A percentile compares a stretch with the other conserved stretches of the same genome.
These are phyloP conservation scores for Hyla sarda DNA, from an alignment of 2,113 vertebrate genomes.

Conservation along the genomic window DNA sequence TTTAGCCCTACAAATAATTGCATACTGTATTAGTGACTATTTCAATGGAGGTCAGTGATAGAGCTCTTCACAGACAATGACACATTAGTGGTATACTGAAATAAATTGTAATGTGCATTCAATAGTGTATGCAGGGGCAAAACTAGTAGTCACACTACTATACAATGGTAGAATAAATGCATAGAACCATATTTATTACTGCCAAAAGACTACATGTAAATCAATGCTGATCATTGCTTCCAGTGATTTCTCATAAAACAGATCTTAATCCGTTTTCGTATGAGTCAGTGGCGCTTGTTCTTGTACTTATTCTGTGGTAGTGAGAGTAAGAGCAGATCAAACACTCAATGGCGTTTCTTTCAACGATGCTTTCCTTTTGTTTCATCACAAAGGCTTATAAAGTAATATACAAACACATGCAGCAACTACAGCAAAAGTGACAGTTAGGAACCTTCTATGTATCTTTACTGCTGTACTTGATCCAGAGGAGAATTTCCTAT, in stretches of 20 bases:
- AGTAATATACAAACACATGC: slow-evolving; percentile 23
- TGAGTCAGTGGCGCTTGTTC: slow-evolving; percentile 61
- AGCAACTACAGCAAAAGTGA: not conserved
- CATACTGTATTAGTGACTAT: not conserved
- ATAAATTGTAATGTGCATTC: not conserved
- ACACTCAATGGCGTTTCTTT: slow-evolving; percentile 61
- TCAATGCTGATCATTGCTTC: slow-evolving; percentile 62
- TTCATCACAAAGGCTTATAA: slow-evolving; percentile 40
- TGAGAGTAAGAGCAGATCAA: slow-evolving; percentile 65
- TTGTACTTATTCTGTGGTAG: slow-evolving; percentile 66
- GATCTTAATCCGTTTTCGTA: slow-evolving; percentile 56
- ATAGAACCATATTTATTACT: no score
- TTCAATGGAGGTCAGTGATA: not conserved
- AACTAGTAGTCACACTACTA: no score
- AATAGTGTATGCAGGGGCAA: no score
- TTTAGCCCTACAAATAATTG: slow-evolving; percentile 2
- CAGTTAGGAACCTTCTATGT: no score
- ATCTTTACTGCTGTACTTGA: no score
- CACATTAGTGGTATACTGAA: not conserved
- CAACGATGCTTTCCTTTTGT: slow-evolving; percentile 24
- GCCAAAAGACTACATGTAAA: not conserved
- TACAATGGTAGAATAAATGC: no score
- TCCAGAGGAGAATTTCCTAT: not conserved
- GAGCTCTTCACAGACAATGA: not conserved
- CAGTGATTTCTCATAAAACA: slow-evolving; percentile 65